Percentiles rank a stretch among this genome's conserved stretches.
phyloP scores from a whole-genome alignment of 1,140 invertebrate genomes.

The Nylanderia fulva region DNA sequence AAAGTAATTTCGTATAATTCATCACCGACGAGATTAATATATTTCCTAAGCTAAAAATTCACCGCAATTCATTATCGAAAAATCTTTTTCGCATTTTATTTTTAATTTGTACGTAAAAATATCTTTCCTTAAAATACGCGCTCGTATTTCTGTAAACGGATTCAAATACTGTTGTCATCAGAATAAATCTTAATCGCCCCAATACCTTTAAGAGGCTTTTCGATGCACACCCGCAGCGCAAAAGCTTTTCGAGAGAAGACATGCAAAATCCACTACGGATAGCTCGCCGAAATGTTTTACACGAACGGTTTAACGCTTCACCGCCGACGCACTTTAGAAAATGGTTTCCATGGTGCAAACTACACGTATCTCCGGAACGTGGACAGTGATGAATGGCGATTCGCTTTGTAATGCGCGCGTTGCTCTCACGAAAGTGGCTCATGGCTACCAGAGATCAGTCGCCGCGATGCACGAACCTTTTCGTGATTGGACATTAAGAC shows the following conservation, averaged over 20 bases:
- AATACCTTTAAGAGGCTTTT: not conserved
- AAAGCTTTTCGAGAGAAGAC: slow-evolving; percentile 4
- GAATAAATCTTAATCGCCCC: slow-evolving; percentile 8
- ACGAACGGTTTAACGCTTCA: slow-evolving; percentile 58
- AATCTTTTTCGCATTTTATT: not conserved
- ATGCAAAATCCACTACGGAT: slow-evolving; percentile 44
- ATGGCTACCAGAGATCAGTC: slow-evolving; percentile 50
- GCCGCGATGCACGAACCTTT: slow-evolving; percentile 61
- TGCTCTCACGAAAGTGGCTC: slow-evolving; percentile 61
- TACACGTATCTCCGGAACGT: slow-evolving; percentile 51
- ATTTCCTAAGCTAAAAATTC: not conserved
- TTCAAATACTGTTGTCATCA: not conserved
- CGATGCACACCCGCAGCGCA: slow-evolving; percentile 1
- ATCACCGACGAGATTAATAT: not conserved
- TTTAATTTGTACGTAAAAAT: not conserved
- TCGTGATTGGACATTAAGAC: slow-evolving; percentile 58
- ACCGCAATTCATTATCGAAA: not conserved
- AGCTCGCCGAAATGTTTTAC: slow-evolving; percentile 56
- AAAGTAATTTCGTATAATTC: slow-evolving; percentile 59
- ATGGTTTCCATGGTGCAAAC: slow-evolving; percentile 61
- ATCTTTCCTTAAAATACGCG: not conserved
- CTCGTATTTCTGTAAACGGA: not conserved
- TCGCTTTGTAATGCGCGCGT: slow-evolving; percentile 56
- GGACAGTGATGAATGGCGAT: slow-evolving; percentile 65
- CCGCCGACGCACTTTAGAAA: slow-evolving; percentile 63